phyloP scores from a whole-genome alignment of 1,140 invertebrate species.

The Sinonovacula constricta region DNA sequence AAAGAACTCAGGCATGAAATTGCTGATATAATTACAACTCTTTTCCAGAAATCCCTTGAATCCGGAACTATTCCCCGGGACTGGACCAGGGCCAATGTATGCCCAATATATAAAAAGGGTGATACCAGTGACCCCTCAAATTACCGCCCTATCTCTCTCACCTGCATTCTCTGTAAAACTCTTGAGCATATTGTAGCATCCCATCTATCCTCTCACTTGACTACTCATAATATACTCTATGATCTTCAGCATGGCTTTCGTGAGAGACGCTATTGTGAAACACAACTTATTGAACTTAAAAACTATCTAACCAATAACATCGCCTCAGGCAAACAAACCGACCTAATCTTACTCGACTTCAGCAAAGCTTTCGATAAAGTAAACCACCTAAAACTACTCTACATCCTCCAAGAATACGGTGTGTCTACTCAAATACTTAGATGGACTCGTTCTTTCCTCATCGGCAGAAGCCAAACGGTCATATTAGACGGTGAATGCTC shows the following conservation, averaged over 20 bases:
- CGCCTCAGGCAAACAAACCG: slow-evolving; percentile 12
- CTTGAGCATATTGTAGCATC: slow-evolving; percentile 47
- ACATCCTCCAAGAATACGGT: slow-evolving; percentile 31
- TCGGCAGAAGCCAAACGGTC: slow-evolving; percentile 43
- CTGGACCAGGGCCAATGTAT: slow-evolving; percentile 33
- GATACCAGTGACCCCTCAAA: slow-evolving; percentile 24
- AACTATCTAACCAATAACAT: slow-evolving; percentile 18
- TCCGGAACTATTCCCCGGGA: slow-evolving; percentile 25
- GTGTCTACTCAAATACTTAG: slow-evolving; percentile 12
- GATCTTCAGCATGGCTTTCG: slow-evolving; percentile 47
- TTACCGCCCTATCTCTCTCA: slow-evolving; percentile 32
- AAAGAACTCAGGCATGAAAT: slow-evolving; percentile 39
- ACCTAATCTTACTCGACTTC: slow-evolving; percentile 42
- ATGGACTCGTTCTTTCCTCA: slow-evolving; percentile 50
- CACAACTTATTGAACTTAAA: slow-evolving; percentile 34
- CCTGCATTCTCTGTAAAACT: slow-evolving; percentile 27
- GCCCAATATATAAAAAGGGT: slow-evolving; percentile 45
- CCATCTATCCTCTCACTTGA: slow-evolving; percentile 16
- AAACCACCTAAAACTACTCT: slow-evolving; percentile 34
- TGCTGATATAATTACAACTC: neutral
- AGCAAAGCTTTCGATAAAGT: slow-evolving; percentile 55
- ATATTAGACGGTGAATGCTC: slow-evolving; percentile 30
- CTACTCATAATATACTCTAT: slow-evolving; percentile 46
- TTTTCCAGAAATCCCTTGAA: slow-evolving; percentile 32
- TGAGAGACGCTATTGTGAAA: slow-evolving; percentile 33